Percentiles rank a stretch among this genome's conserved stretches.
Evolutionary conservation across 2,113 vertebrate species (phyloP).

Genomic region (Forbesichthys papilliferus): DNA sequence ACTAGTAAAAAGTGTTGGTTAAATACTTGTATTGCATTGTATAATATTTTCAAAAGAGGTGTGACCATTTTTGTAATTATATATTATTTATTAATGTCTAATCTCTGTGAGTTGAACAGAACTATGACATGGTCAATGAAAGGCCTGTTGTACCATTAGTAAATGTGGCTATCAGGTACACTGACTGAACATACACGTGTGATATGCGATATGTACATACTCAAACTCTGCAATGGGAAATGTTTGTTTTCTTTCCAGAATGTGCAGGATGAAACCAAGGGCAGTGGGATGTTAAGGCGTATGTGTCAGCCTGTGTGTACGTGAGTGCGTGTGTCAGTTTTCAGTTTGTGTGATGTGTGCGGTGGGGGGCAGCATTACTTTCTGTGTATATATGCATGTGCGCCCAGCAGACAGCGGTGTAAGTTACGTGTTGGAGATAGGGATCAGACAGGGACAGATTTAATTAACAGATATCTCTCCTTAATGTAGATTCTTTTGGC

Average conservation of each 20-base stretch:
- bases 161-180: slow-evolving; percentile 20
- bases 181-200: slow-evolving; percentile 23
- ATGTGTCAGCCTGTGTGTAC: neutral
- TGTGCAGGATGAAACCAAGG: slow-evolving; percentile 31
- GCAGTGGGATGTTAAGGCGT: slow-evolving; percentile 46
- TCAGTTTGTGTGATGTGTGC: slow-evolving; percentile 14
- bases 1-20: too few relatives aligned
- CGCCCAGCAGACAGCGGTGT: slow-evolving; percentile 54
- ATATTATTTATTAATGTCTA: neutral
- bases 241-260: slow-evolving; percentile 29
- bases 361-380: slow-evolving; percentile 16
- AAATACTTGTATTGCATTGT: neutral
- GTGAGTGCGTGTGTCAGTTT: slow-evolving; percentile 20
- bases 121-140: neutral
- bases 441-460: slow-evolving; percentile 75
- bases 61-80: neutral
- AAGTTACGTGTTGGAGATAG: slow-evolving; percentile 72
- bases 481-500: slow-evolving; percentile 77
- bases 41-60: neutral
- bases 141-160: slow-evolving; percentile 23
- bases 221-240: neutral
- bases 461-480: slow-evolving; percentile 79
- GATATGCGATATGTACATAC: too few relatives aligned
- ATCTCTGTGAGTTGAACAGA: too few relatives aligned
- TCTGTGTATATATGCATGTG: slow-evolving; percentile 26